These are phyloP conservation scores for Prorops nasuta DNA, from an alignment of 1,140 invertebrate species.

Conservation along the genomic window DNA sequence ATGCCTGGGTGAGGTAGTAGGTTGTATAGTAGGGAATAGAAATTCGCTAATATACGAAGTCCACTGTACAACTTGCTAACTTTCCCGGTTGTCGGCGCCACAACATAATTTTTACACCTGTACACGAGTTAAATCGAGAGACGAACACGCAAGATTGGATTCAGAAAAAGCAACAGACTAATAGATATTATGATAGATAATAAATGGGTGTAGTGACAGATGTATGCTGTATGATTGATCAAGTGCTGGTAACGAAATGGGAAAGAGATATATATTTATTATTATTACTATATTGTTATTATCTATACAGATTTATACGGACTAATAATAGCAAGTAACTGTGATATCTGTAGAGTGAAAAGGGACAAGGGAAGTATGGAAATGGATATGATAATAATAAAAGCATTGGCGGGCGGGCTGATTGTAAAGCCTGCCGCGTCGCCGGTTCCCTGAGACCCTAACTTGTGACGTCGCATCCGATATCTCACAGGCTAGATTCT, in stretches of 20 bases:
- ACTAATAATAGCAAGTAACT: too few species aligned
- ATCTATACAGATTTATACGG: too few species aligned
- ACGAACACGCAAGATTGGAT: too few species aligned
- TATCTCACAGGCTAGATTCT: slow-evolving; percentile 72
- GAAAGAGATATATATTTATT: slow-evolving; percentile 13
- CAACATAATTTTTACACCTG: too few species aligned
- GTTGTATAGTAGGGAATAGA: slow-evolving; percentile 75
- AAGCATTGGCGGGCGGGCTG: slow-evolving; percentile 47
- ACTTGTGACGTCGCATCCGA: slow-evolving; percentile 67
- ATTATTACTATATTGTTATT: too few species aligned
- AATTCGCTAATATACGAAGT: slow-evolving; percentile 59
- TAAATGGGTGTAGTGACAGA: neutral
- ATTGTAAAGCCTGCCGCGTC: slow-evolving; percentile 54
- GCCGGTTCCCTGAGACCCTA: slow-evolving; percentile 76
- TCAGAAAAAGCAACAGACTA: too few species aligned
- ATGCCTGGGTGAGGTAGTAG: slow-evolving; percentile 71
- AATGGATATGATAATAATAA: neutral
- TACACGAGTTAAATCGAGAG: too few species aligned
- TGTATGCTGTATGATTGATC: neutral
- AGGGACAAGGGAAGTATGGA: too few species aligned
- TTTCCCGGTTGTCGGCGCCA: slow-evolving; percentile 61
- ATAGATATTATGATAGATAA: neutral
- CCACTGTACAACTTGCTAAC: slow-evolving; percentile 76
- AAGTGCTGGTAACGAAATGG: slow-evolving; percentile 6
- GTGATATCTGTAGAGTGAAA: too few species aligned